A percentile compares a stretch with the other conserved stretches of the same genome.
Evolutionary conservation across 2,113 vertebrate species (phyloP).

Genomic region (Cisticola juncidis): DNA sequence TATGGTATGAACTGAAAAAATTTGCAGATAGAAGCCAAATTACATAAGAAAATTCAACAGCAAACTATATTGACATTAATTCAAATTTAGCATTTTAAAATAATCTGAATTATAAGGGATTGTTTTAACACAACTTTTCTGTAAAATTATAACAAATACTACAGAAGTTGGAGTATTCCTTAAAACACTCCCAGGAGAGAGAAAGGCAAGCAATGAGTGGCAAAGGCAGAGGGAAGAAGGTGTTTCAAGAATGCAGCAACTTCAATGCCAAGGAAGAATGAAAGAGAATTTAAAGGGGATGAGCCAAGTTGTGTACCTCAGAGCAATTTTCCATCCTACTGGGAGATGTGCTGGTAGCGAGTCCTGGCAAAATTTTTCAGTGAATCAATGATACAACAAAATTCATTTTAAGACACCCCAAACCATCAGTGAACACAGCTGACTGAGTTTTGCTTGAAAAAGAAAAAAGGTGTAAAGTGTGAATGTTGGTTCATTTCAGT

Average conservation of each 20-base stretch:
- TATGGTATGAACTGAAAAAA: not conserved
- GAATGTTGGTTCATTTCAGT: not conserved
- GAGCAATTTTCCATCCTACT: not conserved
- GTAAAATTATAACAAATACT: not conserved
- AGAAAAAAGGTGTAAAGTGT: not conserved
- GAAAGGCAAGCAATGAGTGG: not conserved
- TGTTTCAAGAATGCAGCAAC: not conserved
- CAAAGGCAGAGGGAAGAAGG: not conserved
- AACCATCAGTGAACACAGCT: not conserved
- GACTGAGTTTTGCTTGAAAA: not conserved
- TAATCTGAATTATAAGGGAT: not conserved
- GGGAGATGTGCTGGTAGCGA: not conserved
- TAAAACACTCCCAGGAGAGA: not conserved
- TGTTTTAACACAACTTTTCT: not conserved
- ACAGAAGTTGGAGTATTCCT: not conserved
- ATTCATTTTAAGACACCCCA: not conserved
- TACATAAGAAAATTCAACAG: not conserved
- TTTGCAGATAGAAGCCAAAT: not conserved
- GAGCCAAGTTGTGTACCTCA: not conserved
- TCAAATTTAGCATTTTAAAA: not conserved
- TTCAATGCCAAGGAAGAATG: not conserved
- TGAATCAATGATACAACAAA: not conserved
- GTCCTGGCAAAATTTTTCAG: not conserved
- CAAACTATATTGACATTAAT: not conserved
- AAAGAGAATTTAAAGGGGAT: not conserved